Percentiles rank a stretch among this genome's conserved stretches.
Conservation (phyloP, 1,140 invertebrate species). For the Ptiloglossa arizonensis region DNA sequence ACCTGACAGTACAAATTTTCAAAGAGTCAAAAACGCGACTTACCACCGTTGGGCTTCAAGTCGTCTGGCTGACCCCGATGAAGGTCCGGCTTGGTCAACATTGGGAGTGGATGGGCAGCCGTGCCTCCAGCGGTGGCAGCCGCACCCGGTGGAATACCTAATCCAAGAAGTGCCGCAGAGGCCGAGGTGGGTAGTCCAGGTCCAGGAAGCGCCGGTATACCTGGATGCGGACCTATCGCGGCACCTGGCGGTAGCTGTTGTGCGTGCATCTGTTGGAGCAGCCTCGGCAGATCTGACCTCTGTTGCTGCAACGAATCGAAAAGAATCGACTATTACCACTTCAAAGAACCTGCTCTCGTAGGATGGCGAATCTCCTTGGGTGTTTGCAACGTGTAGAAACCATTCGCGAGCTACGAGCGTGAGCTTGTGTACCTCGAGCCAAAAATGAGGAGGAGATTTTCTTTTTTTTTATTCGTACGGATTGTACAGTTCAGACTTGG, state of each 20-base stretch:
- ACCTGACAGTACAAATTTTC: too few species aligned
- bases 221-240: slow-evolving; percentile 85
- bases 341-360: not conserved
- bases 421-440: too few species aligned
- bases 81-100: slow-evolving; percentile 88
- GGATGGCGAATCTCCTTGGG: too few species aligned
- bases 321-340: not conserved
- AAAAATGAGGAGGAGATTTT: too few species aligned
- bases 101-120: slow-evolving; percentile 86
- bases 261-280: slow-evolving; percentile 95
- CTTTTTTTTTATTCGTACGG: too few species aligned
- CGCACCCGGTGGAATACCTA: slow-evolving; percentile 83
- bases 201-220: slow-evolving; percentile 78
- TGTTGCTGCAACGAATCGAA: slow-evolving; percentile 86
- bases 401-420: too few species aligned
- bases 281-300: slow-evolving; percentile 88
- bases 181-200: slow-evolving; percentile 79
- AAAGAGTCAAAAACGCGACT: slow-evolving; percentile 65
- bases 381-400: too few species aligned
- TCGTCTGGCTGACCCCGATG: slow-evolving; percentile 85
- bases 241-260: slow-evolving; percentile 91
- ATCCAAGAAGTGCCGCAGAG: slow-evolving; percentile 76
- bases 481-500: too few species aligned
- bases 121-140: slow-evolving; percentile 81
- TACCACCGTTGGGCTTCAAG: slow-evolving; percentile 87